Conservation (phyloP, 1,140 invertebrate genomes). For the Oryzaephilus surinamensis region DNA sequence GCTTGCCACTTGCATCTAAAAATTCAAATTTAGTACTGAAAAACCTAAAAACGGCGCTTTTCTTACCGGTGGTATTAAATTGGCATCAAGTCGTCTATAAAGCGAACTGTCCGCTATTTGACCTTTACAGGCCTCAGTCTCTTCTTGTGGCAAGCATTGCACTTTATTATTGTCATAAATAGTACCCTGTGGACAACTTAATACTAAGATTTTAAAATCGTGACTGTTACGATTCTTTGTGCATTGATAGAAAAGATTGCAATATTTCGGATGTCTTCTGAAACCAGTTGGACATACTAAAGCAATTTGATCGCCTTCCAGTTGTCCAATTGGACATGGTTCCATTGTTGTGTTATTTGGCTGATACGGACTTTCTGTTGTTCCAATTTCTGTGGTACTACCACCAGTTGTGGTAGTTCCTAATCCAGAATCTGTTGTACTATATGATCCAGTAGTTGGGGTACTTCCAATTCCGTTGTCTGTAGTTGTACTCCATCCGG, state of each 20-base stretch:
- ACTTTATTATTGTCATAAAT: constrained; percentile 62
- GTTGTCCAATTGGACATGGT: constrained; percentile 28
- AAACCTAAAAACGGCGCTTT: constrained; percentile 11
- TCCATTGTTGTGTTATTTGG: constrained; percentile 12
- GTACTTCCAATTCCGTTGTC: background rate
- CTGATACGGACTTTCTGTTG: constrained; percentile 10
- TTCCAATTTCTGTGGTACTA: constrained; percentile 25
- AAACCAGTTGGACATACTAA: constrained; percentile 72
- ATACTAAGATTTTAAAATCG: constrained; percentile 59
- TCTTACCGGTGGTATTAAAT: constrained; percentile 49
- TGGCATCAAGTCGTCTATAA: constrained; percentile 42
- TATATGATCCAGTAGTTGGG: constrained; percentile 5
- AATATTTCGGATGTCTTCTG: constrained; percentile 69
- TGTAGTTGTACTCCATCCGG: constrained; percentile 3
- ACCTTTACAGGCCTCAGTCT: constrained; percentile 47
- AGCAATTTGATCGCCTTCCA: constrained; percentile 53
- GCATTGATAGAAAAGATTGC: constrained; percentile 77
- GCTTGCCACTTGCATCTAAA: constrained; percentile 50
- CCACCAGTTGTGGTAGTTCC: constrained; percentile 26
- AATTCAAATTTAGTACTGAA: constrained; percentile 16
- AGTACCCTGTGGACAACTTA: constrained; percentile 64
- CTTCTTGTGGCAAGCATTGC: constrained; percentile 53
- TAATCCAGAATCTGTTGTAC: constrained; percentile 4
- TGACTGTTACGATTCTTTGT: constrained; percentile 47
- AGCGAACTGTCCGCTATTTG: constrained; percentile 42